phyloP scores from a whole-genome alignment of 2,113 vertebrate species.

The Callipepla californica region DNA sequence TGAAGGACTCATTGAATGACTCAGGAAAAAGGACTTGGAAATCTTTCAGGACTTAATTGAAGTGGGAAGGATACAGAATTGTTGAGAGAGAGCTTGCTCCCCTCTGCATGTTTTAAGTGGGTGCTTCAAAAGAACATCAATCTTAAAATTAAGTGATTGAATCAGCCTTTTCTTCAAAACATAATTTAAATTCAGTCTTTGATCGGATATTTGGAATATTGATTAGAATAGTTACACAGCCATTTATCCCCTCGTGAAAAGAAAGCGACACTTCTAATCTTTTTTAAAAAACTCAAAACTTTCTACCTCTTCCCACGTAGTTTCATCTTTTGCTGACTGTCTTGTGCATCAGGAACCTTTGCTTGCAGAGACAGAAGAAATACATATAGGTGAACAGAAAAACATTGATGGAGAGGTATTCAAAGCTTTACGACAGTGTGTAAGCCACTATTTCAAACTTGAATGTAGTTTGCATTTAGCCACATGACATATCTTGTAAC shows the following conservation, averaged over 20 bases:
- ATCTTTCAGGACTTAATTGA: conserved; percentile 46
- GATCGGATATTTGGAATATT: not conserved
- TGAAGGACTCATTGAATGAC: conserved; percentile 27
- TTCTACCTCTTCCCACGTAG: not conserved
- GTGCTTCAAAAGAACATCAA: conserved; percentile 13
- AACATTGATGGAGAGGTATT: not conserved
- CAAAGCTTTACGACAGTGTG: not conserved
- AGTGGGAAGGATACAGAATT: not conserved
- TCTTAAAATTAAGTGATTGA: not conserved
- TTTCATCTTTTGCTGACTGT: not conserved
- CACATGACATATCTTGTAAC: not conserved
- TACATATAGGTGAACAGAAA: fast-evolving
- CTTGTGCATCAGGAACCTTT: not conserved
- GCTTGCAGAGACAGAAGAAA: not conserved
- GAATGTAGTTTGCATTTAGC: not conserved
- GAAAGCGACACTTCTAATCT: not conserved
- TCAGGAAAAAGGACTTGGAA: conserved; percentile 47
- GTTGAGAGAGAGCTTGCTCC: not conserved
- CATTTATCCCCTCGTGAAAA: not conserved
- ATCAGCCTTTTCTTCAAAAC: conserved; percentile 29
- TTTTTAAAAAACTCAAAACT: not conserved
- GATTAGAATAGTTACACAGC: not conserved
- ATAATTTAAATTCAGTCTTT: conserved; percentile 3
- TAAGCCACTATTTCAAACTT: not conserved
- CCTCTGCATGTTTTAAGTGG: not conserved